These are phyloP conservation scores for Antrozous pallidus DNA, from an alignment of 2,797 vertebrate genomes.

Conservation along the genomic window DNA sequence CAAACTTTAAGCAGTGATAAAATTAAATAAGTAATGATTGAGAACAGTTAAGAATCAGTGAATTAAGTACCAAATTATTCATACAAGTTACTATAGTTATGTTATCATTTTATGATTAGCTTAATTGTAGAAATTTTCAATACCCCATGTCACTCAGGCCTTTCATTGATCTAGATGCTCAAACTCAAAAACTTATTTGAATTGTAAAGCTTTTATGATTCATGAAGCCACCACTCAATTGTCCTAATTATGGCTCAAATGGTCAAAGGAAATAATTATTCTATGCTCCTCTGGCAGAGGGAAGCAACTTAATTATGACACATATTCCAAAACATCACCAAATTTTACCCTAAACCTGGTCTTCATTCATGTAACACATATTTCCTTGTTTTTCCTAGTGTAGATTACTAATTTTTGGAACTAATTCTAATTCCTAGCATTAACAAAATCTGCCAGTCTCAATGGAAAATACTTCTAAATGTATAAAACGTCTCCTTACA, in stretches of 20 bases:
- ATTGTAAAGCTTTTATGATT: slow-evolving; percentile 1
- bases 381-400: neutral
- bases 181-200: neutral
- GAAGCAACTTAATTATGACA: neutral
- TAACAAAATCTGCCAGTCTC: neutral
- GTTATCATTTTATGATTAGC: neutral
- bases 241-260: neutral
- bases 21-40: slow-evolving; percentile 23
- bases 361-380: neutral
- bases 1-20: neutral
- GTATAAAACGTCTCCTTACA: neutral
- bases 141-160: neutral
- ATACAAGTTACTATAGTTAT: neutral
- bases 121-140: neutral
- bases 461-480: neutral
- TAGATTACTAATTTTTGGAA: neutral
- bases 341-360: neutral
- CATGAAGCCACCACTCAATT: neutral
- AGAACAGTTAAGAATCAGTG: neutral
- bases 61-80: neutral
- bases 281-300: neutral
- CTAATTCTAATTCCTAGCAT: neutral
- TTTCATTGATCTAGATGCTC: neutral
- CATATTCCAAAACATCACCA: neutral
- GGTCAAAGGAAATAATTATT: neutral